These are phyloP conservation scores for Threskiornis aethiopicus DNA, from an alignment of 2,797 vertebrate species.

Conservation along the genomic window DNA sequence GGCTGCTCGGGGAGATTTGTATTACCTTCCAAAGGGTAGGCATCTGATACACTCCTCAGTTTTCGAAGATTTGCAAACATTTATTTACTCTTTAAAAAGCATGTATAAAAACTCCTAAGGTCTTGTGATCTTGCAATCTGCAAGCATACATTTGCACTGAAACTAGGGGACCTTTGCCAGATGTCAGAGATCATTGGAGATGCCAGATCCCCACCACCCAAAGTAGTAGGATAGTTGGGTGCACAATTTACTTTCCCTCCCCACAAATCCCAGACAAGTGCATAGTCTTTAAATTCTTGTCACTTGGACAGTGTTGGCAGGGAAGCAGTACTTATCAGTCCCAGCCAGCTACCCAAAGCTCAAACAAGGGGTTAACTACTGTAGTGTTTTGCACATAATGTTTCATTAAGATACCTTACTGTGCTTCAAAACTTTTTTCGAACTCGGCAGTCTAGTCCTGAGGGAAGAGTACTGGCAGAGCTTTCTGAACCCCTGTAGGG, in stretches of 20 bases:
- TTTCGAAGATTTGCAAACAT: neutral
- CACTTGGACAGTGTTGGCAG: neutral
- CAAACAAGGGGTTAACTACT: neutral
- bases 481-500: conserved; percentile 4
- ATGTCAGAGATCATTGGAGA: neutral
- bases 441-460: neutral
- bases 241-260: neutral
- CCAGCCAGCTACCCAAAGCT: neutral
- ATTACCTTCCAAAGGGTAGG: neutral
- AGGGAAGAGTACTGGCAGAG: neutral
- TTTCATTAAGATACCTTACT: neutral
- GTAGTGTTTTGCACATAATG: neutral
- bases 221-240: neutral
- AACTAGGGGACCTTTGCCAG: neutral
- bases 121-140: neutral
- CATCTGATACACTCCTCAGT: neutral
- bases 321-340: neutral
- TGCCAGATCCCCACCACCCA: neutral
- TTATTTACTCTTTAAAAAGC: neutral
- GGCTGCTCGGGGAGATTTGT: neutral
- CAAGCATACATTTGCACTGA: neutral
- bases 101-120: neutral
- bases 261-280: neutral
- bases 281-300: neutral
- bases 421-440: conserved; percentile 16